phyloP scores from a whole-genome alignment of 2,113 vertebrate species.

The Rana temporaria region DNA sequence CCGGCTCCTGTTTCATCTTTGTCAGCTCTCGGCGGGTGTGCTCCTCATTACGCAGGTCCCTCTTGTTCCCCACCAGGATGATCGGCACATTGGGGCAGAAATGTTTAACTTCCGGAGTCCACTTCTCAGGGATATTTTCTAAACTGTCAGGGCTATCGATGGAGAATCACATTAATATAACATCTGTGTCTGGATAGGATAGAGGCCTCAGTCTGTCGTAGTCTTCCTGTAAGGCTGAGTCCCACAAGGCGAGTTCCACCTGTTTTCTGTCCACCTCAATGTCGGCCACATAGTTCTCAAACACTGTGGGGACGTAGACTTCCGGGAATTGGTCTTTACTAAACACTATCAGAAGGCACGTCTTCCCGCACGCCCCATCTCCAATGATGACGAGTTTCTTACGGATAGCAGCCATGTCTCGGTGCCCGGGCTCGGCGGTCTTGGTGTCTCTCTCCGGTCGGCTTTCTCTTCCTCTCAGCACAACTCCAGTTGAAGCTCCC shows the following conservation, averaged over 20 bases:
- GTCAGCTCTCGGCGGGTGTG: conserved; percentile 95
- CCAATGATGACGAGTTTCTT: conserved; percentile 99
- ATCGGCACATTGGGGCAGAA: conserved; percentile 99
- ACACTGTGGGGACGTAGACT: conserved; percentile 96
- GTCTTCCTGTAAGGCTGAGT: conserved; percentile 97
- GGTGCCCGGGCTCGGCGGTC: too few species aligned
- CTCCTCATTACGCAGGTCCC: conserved; percentile 96
- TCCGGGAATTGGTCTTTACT: conserved; percentile 99
- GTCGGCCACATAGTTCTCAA: conserved; percentile 98
- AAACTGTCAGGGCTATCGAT: conserved; percentile 99
- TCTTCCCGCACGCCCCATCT: conserved; percentile 98
- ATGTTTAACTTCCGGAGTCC: conserved; percentile 98
- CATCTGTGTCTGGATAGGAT: conserved; percentile 97
- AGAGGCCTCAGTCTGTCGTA: conserved; percentile 96
- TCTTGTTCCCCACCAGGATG: conserved; percentile 98
- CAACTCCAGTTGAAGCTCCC: too few species aligned
- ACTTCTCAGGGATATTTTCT: conserved; percentile 99
- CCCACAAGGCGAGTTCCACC: conserved; percentile 98
- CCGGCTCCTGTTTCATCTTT: conserved; percentile 97
- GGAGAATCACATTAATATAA: conserved; percentile 99
- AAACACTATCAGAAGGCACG: conserved; percentile 97
- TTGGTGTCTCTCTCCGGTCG: too few species aligned
- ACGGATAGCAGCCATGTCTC: conserved; percentile 98
- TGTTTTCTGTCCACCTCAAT: conserved; percentile 97
- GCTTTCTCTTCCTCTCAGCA: too few species aligned